Conservation (phyloP, 2,888 invertebrate genomes). For the Brachynemurus nebulosus region DNA sequence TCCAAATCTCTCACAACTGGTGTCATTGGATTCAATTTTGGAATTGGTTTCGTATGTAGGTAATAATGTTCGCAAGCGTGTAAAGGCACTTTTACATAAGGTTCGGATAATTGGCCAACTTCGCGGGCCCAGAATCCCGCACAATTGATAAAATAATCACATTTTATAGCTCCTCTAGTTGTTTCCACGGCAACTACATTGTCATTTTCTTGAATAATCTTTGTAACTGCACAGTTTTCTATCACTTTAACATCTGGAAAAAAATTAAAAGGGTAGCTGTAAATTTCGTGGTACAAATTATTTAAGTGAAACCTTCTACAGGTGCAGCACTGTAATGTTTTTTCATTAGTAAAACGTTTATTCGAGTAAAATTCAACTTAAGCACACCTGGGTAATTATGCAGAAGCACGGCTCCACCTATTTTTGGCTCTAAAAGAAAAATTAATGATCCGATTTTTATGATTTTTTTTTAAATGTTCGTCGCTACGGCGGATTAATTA, state of each 20-base stretch:
- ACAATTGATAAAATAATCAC: slow-evolving; percentile 89
- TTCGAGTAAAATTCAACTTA: too few species aligned
- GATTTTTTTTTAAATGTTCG: too few species aligned
- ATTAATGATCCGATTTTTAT: too few species aligned
- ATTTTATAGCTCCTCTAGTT: slow-evolving; percentile 57
- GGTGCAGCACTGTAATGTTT: too few species aligned
- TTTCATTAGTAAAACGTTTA: too few species aligned
- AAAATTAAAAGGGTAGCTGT: slow-evolving; percentile 13
- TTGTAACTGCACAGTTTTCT: slow-evolving; percentile 62
- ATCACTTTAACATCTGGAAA: slow-evolving; percentile 56
- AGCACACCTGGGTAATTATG: too few species aligned
- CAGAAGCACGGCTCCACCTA: too few species aligned
- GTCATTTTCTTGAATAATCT: slow-evolving; percentile 49
- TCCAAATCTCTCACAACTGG: slow-evolving; percentile 84
- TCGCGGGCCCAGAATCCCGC: slow-evolving; percentile 91
- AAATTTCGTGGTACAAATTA: too few species aligned
- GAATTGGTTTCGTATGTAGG: slow-evolving; percentile 71
- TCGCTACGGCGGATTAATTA: too few species aligned
- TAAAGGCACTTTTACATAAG: slow-evolving; percentile 77
- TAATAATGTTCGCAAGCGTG: slow-evolving; percentile 91
- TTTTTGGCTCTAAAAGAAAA: too few species aligned
- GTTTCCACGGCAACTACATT: slow-evolving; percentile 66
- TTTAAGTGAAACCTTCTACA: too few species aligned
- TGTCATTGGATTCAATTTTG: slow-evolving; percentile 60
- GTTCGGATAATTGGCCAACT: slow-evolving; percentile 73